phyloP scores from a whole-genome alignment of 1,140 invertebrate genomes.

The Bombyx mandarina region DNA sequence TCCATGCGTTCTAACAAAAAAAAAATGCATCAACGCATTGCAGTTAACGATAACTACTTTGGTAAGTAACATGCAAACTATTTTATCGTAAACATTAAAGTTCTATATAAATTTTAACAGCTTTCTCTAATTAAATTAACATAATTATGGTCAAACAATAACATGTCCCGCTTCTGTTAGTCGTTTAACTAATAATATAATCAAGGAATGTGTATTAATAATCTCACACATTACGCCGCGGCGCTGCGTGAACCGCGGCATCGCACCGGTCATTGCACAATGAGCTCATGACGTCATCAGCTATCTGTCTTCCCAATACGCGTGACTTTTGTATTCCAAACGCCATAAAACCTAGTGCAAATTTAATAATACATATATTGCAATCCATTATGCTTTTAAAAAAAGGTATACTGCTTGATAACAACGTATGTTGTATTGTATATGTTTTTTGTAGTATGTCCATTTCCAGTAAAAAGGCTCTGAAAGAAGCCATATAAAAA shows the following conservation, averaged over 20 bases:
- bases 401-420: too few species aligned
- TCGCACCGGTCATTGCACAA: constrained; percentile 11
- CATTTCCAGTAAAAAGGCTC: too few species aligned
- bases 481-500: too few species aligned
- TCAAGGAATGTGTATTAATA: background rate
- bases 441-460: too few species aligned
- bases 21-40: constrained; percentile 47
- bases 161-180: too few species aligned
- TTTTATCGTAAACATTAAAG: background rate
- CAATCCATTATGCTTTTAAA: too few species aligned
- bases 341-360: too few species aligned
- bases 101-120: too few species aligned
- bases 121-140: background rate
- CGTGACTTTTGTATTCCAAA: background rate
- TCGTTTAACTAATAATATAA: too few species aligned
- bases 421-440: too few species aligned
- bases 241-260: constrained; percentile 1
- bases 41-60: constrained; percentile 97
- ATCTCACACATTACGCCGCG: constrained; percentile 15
- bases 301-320: background rate
- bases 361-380: too few species aligned
- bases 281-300: constrained; percentile 1
- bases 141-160: background rate
- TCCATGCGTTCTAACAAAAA: constrained; percentile 59
- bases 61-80: constrained; percentile 81